Evolutionary conservation across 1,140 invertebrate species (phyloP).

Genomic region (Megalopta genalis): DNA sequence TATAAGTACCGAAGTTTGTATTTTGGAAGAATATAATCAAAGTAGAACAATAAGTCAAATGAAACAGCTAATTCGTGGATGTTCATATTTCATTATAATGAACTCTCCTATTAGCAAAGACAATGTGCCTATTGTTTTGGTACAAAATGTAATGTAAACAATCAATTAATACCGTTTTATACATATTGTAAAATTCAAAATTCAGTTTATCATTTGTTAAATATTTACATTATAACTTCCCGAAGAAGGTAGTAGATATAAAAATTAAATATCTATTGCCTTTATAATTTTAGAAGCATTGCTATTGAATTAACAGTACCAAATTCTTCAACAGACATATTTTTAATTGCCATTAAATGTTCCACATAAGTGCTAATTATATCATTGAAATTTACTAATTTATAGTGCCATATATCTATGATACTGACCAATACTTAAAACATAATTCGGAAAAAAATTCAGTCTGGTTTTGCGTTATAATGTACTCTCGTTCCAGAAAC

Average conservation of each 20-base stretch:
- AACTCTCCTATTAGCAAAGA: slow-evolving; percentile 2
- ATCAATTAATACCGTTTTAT: slow-evolving; percentile 46
- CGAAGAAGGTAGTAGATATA: slow-evolving; percentile 51
- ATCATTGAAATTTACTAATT: slow-evolving; percentile 35
- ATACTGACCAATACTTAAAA: slow-evolving; percentile 39
- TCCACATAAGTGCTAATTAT: slow-evolving; percentile 30
- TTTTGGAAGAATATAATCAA: background rate
- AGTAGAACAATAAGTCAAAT: slow-evolving; percentile 11
- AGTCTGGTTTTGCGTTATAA: slow-evolving; percentile 55
- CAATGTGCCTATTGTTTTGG: slow-evolving; percentile 9
- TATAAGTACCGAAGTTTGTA: slow-evolving; percentile 11
- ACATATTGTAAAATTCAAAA: slow-evolving; percentile 56
- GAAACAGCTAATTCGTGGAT: background rate
- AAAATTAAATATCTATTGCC: slow-evolving; percentile 65
- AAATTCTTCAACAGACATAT: slow-evolving; percentile 24
- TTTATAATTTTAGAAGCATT: slow-evolving; percentile 43
- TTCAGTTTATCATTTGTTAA: slow-evolving; percentile 42
- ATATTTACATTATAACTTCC: slow-evolving; percentile 57
- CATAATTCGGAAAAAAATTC: slow-evolving; percentile 43
- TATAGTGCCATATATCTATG: slow-evolving; percentile 1
- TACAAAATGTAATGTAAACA: slow-evolving; percentile 53
- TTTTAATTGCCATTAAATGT: slow-evolving; percentile 3
- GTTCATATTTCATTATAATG: background rate
- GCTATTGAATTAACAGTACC: slow-evolving; percentile 32
- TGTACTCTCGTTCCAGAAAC: slow-evolving; percentile 21